Evolutionary conservation across 2,797 vertebrate genomes (phyloP), one percentile per base, ranked within the genome.

Genomic region (Harpagifer antarcticus): DNA sequence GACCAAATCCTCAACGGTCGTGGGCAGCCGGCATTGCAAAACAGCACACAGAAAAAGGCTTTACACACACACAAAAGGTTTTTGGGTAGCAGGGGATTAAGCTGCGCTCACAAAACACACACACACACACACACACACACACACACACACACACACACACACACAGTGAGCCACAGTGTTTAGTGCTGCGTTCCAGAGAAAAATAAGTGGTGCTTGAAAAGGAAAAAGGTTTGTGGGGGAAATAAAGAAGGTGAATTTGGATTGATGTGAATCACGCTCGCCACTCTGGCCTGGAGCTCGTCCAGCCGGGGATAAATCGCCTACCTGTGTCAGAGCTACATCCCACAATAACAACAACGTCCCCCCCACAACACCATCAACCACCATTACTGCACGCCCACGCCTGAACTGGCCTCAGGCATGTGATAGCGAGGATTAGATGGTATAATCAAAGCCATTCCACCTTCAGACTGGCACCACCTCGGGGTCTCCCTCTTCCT

Each of bases 261-360:
- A 85, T 82, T 87, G 87, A 90, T 89, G 86, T 92, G 90, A 90
- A 75, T 90, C 91, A 89, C 59, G 9, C 81, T 89, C 64, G 52
- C 56, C 74, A 20, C 63, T 87, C 42, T 81, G 70, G 67, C 85
- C 88, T 33, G 87, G 83, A 90, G 75, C 76, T 62, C 50, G 56
- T 83, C 85, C 87, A 89, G 83, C 72, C 17, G 42, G 66, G 62
- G 78, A 79, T 82, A 76, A 86, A 83, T 83, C 82, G 79, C 87
- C 91, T 92, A 88, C 88, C 89, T 89, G 86, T 85, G 86, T 87
- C 80, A 88, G 71, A 77, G 76, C 74, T 73, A 19, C 74, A 86
- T 78, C 72, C 70, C 82, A 70, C 77, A 86, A 74, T 76, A 79
- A 72, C 78, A 73, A 57, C 81, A 54, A 27, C 27, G 27, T 9